Evolutionary conservation across 2,797 vertebrate genomes (phyloP).

Genomic region (Glossophaga mutica): DNA sequence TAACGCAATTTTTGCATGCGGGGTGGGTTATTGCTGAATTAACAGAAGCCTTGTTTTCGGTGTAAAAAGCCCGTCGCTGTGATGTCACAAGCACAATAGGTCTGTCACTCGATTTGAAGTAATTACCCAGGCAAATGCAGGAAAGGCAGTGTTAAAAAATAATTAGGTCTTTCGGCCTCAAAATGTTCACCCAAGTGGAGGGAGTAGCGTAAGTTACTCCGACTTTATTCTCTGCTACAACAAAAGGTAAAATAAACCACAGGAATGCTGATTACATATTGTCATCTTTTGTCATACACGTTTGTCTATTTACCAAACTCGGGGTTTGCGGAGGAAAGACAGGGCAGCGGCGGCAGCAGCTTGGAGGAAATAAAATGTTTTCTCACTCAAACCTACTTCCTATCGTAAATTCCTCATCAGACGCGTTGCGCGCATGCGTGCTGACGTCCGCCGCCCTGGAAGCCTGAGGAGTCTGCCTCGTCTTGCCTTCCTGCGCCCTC

Average conservation of each 20-base stretch:
- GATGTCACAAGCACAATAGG: slow-evolving; percentile 80
- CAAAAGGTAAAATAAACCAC: slow-evolving; percentile 79
- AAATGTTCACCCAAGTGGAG: slow-evolving; percentile 73
- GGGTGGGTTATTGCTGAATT: slow-evolving; percentile 80
- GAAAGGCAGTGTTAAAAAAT: slow-evolving; percentile 83
- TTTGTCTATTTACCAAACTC: slow-evolving; percentile 74
- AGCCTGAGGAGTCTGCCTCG: slow-evolving; percentile 65
- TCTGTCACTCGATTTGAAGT: slow-evolving; percentile 82
- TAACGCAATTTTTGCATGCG: slow-evolving; percentile 79
- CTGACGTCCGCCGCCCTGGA: slow-evolving; percentile 59
- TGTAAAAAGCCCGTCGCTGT: slow-evolving; percentile 65
- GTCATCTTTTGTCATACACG: slow-evolving; percentile 53
- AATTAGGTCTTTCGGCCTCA: slow-evolving; percentile 81
- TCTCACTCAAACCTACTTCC: slow-evolving; percentile 56
- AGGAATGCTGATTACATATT: slow-evolving; percentile 70
- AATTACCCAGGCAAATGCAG: slow-evolving; percentile 79
- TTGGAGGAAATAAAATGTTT: neutral
- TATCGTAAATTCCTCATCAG: slow-evolving; percentile 72
- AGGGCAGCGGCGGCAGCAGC: neutral
- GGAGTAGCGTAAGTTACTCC: slow-evolving; percentile 70
- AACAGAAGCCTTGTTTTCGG: slow-evolving; percentile 81
- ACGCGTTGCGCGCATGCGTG: slow-evolving; percentile 24
- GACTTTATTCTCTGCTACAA: slow-evolving; percentile 76
- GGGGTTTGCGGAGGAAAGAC: slow-evolving; percentile 40
- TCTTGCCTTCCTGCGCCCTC: slow-evolving; percentile 48